Evolutionary conservation across 2,888 invertebrate genomes (phyloP), one percentile per base, ranked within the genome.

Genomic region (Lycocerus yunnanus): DNA sequence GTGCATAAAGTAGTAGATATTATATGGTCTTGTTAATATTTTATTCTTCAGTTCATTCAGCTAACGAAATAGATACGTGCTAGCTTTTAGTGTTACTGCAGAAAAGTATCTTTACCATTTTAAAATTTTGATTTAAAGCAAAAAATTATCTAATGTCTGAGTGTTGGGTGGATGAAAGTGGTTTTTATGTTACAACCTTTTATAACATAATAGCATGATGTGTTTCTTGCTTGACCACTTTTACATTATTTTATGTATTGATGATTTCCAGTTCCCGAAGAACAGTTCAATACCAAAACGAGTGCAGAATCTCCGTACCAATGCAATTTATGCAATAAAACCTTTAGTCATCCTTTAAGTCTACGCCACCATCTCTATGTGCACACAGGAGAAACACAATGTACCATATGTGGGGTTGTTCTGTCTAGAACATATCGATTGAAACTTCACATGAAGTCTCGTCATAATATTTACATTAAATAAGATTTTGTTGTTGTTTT

Each of bases 291-390:
- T 43, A 43, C n/a, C 43, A n/a, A 43, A n/a, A n/a, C 43, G n/a
- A 43, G n/a, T 43, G 43, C 43, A 43, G n/a, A 43, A 14, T 15
- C 61, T 18, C 8, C 61, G n/a, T 63, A 16, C 16, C 61, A 63
- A 63, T 63, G 61, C 14, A 63, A 16, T 63, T 16, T 63, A 18
- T 63, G 61, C 15, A 15, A 63, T 63, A 68, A 68, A 43, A 15
- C 15, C 16, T 68, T 68, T 58, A 43, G 8, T 18, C 68, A 68
- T 58, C 68, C 43, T 68, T 68, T 68, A 68, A 68, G 68, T 68
- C 20, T 68, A 43, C 27, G 14, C 11, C 68, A 68, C 8, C 68
- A 68, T 58, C 68, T 43, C n/a, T 43, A 68, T 20, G 68, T 68
- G 15, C 68, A 68, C 16, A 58, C 15, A 43, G 68, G 68, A 68